phyloP scores from a whole-genome alignment of 2,113 vertebrate genomes.

The Syngnathus scovelli region DNA sequence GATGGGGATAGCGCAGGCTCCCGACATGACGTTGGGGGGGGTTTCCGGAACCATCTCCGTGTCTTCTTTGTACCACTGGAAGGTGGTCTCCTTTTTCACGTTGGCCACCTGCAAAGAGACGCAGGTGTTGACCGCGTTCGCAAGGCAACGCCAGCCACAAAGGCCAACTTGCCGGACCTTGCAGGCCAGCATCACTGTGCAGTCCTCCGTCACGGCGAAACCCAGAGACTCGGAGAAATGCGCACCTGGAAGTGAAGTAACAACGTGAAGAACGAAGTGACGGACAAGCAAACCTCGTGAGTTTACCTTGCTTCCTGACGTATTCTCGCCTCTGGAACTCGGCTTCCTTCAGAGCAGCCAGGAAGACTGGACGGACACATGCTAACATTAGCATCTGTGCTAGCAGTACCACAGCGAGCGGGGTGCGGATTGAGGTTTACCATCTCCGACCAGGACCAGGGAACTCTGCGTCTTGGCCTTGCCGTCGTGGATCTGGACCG shows the following conservation, averaged over 20 bases:
- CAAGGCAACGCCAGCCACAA: neutral
- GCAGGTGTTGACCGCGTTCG: neutral
- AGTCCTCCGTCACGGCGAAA: slow-evolving; percentile 86
- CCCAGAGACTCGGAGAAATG: slow-evolving; percentile 86
- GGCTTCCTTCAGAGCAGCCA: slow-evolving; percentile 78
- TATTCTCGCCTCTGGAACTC: slow-evolving; percentile 89
- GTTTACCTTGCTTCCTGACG: slow-evolving; percentile 90
- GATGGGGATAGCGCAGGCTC: slow-evolving; percentile 76
- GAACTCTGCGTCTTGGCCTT: slow-evolving; percentile 91
- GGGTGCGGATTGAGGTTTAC: slow-evolving; percentile 59
- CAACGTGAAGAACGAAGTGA: neutral
- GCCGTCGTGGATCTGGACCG: slow-evolving; percentile 88
- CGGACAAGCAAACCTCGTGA: neutral
- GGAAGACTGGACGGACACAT: slow-evolving; percentile 76
- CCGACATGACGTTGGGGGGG: slow-evolving; percentile 78
- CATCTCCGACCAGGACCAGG: slow-evolving; percentile 92
- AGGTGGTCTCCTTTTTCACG: slow-evolving; percentile 85
- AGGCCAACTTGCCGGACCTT: slow-evolving; percentile 68
- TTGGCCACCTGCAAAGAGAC: slow-evolving; percentile 80
- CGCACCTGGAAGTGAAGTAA: slow-evolving; percentile 72
- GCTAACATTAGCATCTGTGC: neutral
- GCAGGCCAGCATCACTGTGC: slow-evolving; percentile 82
- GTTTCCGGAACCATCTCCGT: slow-evolving; percentile 72
- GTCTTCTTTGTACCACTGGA: slow-evolving; percentile 90
- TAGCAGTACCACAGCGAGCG: neutral